Conservation (phyloP, 2,888 invertebrate genomes). For the Oligia strigilis region DNA sequence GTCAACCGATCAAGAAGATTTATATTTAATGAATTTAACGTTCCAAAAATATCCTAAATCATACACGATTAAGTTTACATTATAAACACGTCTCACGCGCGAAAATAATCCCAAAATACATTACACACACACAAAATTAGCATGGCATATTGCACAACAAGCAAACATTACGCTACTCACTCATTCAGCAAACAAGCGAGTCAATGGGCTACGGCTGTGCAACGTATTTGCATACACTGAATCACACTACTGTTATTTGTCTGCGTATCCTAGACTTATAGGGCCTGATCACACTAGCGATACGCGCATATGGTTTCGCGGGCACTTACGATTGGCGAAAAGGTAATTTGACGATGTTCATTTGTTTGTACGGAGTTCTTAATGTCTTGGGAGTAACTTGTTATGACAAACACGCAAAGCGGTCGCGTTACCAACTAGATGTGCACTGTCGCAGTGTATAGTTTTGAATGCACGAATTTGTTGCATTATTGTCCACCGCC, state of each 20-base stretch:
- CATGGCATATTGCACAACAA: constrained; percentile 58
- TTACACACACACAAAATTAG: constrained; percentile 41
- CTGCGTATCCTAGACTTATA: constrained; percentile 58
- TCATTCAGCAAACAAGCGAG: constrained; percentile 73
- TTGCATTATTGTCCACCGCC: neutral
- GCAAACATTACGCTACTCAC: constrained; percentile 66
- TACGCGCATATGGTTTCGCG: constrained; percentile 17
- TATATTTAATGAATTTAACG: neutral
- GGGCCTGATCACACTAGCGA: constrained; percentile 45
- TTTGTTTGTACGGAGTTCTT: constrained; percentile 16
- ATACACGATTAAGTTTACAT: neutral
- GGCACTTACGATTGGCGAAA: constrained; percentile 29
- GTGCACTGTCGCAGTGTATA: neutral
- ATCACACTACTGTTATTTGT: constrained; percentile 73
- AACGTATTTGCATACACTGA: constrained; percentile 77
- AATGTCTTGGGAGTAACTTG: neutral
- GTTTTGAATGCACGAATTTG: constrained; percentile 4
- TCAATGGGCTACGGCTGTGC: constrained; percentile 68
- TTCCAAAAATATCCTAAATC: neutral
- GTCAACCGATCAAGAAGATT: neutral
- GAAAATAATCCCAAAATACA: constrained; percentile 45
- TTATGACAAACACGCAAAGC: constrained; percentile 25
- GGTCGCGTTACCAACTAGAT: no score
- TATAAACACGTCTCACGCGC: constrained; percentile 11
- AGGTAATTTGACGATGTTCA: constrained; percentile 19